These are phyloP conservation scores for Scaptomyza caliginosa DNA, from an alignment of 2,888 invertebrate species.

Conservation along the genomic window DNA sequence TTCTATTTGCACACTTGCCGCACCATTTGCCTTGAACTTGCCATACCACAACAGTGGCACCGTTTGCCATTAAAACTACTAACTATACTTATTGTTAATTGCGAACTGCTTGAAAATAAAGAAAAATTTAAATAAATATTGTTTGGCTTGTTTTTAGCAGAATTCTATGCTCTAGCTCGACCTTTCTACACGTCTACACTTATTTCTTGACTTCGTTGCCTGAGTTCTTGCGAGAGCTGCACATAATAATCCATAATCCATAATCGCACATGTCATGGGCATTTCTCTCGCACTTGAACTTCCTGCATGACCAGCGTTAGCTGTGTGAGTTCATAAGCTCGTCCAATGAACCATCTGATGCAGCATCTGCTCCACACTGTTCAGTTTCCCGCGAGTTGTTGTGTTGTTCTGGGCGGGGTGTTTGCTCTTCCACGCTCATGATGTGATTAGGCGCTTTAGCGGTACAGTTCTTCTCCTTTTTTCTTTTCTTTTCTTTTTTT, in stretches of 20 bases:
- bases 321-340: conserved; percentile 42
- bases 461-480: conserved; percentile 48
- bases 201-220: not conserved
- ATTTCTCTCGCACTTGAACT: conserved; percentile 69
- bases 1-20: conserved; percentile 17
- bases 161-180: too few relatives aligned
- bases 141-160: too few relatives aligned
- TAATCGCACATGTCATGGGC: conserved; percentile 55
- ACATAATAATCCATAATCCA: conserved; percentile 45
- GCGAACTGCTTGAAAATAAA: too few relatives aligned
- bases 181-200: not conserved
- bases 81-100: too few relatives aligned
- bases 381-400: not conserved
- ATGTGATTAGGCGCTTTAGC: conserved; percentile 75
- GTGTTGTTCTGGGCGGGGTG: conserved; percentile 20
- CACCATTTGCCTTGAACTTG: conserved; percentile 6
- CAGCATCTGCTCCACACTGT: not conserved
- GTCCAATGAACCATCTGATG: conserved; percentile 38
- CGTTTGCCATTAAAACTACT: not conserved
- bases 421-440: conserved; percentile 56
- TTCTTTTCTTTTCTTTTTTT: not conserved
- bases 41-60: not conserved
- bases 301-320: conserved; percentile 69
- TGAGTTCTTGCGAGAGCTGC: not conserved
- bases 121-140: too few relatives aligned